Evolutionary conservation across 2,113 vertebrate species (phyloP).

Genomic region (Lota lota): DNA sequence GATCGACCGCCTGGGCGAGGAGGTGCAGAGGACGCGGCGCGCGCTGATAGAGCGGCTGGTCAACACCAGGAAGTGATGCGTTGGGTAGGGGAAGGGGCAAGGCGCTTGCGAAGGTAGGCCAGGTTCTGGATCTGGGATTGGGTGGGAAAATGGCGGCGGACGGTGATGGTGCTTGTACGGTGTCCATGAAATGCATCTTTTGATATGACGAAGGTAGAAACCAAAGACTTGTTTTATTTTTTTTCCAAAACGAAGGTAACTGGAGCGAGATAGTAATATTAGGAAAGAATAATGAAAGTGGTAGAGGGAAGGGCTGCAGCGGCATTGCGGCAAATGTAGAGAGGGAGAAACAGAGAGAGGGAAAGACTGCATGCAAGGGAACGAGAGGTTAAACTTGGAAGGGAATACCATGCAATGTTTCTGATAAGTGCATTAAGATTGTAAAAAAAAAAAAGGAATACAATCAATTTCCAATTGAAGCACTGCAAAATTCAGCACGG

Average conservation of each 20-base stretch:
- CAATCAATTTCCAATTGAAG: slow-evolving; percentile 9
- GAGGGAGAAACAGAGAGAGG: slow-evolving; percentile 31
- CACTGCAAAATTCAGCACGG: slow-evolving; percentile 15
- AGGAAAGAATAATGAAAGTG: slow-evolving; percentile 60
- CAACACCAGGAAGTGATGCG: slow-evolving; percentile 73
- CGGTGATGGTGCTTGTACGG: slow-evolving; percentile 26
- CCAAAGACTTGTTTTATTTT: slow-evolving; percentile 55
- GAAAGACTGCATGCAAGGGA: slow-evolving; percentile 49
- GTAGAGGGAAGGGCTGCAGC: slow-evolving; percentile 49
- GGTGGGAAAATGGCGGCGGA: slow-evolving; percentile 16
- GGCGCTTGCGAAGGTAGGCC: slow-evolving; percentile 17
- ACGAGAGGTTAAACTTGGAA: slow-evolving; percentile 32
- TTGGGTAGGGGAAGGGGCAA: slow-evolving; percentile 14
- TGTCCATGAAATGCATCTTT: slow-evolving; percentile 51
- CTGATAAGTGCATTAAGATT: slow-evolving; percentile 32
- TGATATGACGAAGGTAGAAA: slow-evolving; percentile 37
- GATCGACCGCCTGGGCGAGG: slow-evolving; percentile 81
- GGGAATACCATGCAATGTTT: slow-evolving; percentile 34
- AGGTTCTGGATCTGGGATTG: too few species aligned
- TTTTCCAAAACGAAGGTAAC: slow-evolving; percentile 18
- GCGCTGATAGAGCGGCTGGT: slow-evolving; percentile 89
- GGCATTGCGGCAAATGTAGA: slow-evolving; percentile 61
- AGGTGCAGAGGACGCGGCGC: slow-evolving; percentile 83
- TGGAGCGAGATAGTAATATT: slow-evolving; percentile 25
- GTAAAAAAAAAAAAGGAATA: slow-evolving; percentile 10